Evolutionary conservation across 1,140 invertebrate genomes (phyloP).

Genomic region (Listronotus bonariensis): DNA sequence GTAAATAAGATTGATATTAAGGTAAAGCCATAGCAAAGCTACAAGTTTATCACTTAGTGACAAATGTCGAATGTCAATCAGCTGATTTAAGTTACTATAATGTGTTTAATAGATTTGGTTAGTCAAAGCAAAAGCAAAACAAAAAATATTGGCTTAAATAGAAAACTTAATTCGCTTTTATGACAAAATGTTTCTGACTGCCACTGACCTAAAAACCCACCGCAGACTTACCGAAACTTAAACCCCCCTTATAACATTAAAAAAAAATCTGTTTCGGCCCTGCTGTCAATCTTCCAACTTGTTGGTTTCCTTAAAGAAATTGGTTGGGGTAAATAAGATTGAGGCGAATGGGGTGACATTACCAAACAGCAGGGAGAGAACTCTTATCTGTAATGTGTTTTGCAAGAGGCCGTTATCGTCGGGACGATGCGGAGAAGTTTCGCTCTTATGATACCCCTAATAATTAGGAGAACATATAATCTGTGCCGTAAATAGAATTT

Average conservation of each 20-base stretch:
- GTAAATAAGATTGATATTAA: slow-evolving; percentile 4
- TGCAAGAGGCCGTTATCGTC: slow-evolving; percentile 20
- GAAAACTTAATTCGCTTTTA: no score
- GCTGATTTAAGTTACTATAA: no score
- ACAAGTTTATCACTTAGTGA: no score
- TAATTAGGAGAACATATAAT: slow-evolving; percentile 29
- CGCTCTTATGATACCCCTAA: slow-evolving; percentile 16
- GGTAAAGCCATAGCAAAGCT: no score
- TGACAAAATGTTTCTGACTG: no score
- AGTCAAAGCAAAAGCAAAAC: no score
- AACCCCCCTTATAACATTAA: no score
- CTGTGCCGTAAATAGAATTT: slow-evolving; percentile 35
- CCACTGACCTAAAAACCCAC: no score
- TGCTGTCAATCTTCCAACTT: slow-evolving; percentile 16
- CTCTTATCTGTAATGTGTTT: slow-evolving; percentile 25
- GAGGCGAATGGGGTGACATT: slow-evolving; percentile 4
- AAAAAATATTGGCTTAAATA: no score
- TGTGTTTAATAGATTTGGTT: no score
- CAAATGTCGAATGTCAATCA: no score
- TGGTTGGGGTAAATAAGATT: slow-evolving; percentile 11
- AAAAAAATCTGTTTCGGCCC: slow-evolving; percentile 1
- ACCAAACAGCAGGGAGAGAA: slow-evolving; percentile 6
- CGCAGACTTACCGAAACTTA: no score
- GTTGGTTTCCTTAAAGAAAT: slow-evolving; percentile 16
- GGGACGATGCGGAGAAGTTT: slow-evolving; percentile 6